Conservation (phyloP, 2,888 invertebrate genomes). For the Hyposoter dolosus region DNA sequence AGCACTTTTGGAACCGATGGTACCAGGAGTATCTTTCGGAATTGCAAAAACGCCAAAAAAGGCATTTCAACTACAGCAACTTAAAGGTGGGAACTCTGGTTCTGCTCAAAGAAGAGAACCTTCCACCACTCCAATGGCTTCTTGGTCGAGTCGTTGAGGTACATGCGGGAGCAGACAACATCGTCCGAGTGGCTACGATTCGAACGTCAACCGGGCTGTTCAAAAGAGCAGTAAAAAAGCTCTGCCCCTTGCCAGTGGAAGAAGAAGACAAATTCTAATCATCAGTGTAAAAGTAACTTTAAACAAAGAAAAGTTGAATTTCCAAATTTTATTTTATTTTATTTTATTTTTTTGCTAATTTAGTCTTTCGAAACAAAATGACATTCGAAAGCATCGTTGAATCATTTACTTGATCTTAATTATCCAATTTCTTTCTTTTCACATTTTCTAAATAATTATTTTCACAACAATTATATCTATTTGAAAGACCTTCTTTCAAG, state of each 20-base stretch:
- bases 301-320: no score
- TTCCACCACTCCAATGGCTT: constrained; percentile 75
- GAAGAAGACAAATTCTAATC: constrained; percentile 6
- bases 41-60: constrained; percentile 61
- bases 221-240: constrained; percentile 62
- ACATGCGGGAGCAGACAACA: constrained; percentile 74
- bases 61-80: constrained; percentile 40
- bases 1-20: constrained; percentile 68
- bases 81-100: constrained; percentile 75
- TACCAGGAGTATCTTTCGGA: constrained; percentile 63
- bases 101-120: constrained; percentile 75
- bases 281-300: no score
- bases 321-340: no score
- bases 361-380: no score
- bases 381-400: no score
- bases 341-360: no score
- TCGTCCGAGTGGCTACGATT: constrained; percentile 74
- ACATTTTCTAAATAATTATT: no score
- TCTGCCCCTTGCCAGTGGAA: constrained; percentile 70
- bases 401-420: no score
- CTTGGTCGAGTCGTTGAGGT: constrained; percentile 73
- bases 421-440: background rate
- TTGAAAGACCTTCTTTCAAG: constrained; percentile 1
- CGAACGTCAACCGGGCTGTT: constrained; percentile 69
- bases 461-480: background rate